A percentile compares a stretch with the other conserved stretches of the same genome.
phyloP scores from a whole-genome alignment of 2,797 vertebrate genomes.

The Etheostoma nigrum region DNA sequence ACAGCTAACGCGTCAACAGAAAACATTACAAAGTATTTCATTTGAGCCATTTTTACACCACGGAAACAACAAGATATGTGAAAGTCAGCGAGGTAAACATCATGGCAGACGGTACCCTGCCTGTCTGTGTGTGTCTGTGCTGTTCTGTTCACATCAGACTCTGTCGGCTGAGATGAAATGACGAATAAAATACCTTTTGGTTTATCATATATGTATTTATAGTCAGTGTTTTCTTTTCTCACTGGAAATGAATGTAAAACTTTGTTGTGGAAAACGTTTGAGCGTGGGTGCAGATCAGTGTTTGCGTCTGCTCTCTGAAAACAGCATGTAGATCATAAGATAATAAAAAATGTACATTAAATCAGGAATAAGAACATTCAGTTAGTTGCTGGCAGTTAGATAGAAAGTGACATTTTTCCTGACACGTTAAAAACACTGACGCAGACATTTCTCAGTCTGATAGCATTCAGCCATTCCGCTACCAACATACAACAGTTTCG shows the following conservation, averaged over 20 bases:
- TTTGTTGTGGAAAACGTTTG: constrained; percentile 7
- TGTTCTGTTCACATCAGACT: constrained; percentile 58
- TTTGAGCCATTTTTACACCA: background rate
- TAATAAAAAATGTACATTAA: background rate
- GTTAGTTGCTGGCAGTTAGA: background rate
- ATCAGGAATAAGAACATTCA: background rate
- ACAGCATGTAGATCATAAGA: background rate
- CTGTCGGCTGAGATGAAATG: constrained; percentile 57
- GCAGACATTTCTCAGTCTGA: constrained; percentile 8
- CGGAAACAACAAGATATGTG: background rate
- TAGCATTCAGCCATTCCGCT: background rate
- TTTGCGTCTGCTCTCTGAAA: constrained; percentile 13
- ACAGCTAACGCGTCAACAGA: background rate
- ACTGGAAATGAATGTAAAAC: background rate
- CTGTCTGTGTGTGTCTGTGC: constrained; percentile 48
- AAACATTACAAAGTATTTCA: background rate
- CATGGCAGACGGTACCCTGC: constrained; percentile 31
- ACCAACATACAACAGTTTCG: constrained; percentile 3
- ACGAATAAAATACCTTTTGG: constrained; percentile 75
- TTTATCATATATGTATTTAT: constrained; percentile 54
- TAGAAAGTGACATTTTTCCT: background rate
- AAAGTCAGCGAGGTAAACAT: constrained; percentile 6
- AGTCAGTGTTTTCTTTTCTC: constrained; percentile 49
- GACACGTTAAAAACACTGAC: background rate
- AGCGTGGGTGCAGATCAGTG: background rate